Conservation (phyloP, 2,888 invertebrate species). For the Cryptocheilus praepositus region DNA sequence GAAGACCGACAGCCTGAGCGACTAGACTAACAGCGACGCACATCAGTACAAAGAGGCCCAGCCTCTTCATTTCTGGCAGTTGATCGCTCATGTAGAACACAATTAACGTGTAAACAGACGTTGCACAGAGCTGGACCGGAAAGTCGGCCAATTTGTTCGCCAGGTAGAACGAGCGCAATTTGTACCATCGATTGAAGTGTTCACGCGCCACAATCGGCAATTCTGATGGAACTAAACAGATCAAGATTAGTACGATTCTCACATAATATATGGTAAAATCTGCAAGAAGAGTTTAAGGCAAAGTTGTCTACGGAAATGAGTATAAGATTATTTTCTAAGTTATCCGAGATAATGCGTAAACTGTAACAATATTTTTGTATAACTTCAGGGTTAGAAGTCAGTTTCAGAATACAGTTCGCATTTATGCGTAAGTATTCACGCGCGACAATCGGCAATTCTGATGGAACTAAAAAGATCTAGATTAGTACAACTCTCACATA, state of each 20-base stretch:
- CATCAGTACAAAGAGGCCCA: slow-evolving; percentile 83
- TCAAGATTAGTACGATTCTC: slow-evolving; percentile 1
- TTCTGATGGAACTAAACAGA: slow-evolving; percentile 86
- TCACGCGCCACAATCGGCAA: slow-evolving; percentile 87
- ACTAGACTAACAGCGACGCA: slow-evolving; percentile 88
- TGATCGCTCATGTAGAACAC: slow-evolving; percentile 93
- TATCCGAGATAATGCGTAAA: too few relatives aligned
- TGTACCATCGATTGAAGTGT: slow-evolving; percentile 94
- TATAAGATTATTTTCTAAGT: too few relatives aligned
- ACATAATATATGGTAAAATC: neutral
- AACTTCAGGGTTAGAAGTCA: too few relatives aligned
- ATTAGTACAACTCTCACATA: neutral
- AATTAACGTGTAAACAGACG: slow-evolving; percentile 84
- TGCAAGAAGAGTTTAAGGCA: too few relatives aligned
- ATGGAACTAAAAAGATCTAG: slow-evolving; percentile 81
- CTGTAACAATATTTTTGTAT: too few relatives aligned
- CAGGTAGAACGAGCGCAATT: slow-evolving; percentile 87
- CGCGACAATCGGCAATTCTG: slow-evolving; percentile 87
- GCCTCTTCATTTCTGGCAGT: slow-evolving; percentile 84
- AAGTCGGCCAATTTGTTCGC: slow-evolving; percentile 88
- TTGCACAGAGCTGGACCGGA: slow-evolving; percentile 84
- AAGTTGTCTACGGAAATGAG: too few relatives aligned
- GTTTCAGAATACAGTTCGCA: too few relatives aligned
- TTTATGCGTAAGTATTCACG: slow-evolving; percentile 92
- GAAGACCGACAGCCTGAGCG: slow-evolving; percentile 89